phyloP scores from a whole-genome alignment of 2,888 invertebrate genomes.

The Vesta saturnalis region DNA sequence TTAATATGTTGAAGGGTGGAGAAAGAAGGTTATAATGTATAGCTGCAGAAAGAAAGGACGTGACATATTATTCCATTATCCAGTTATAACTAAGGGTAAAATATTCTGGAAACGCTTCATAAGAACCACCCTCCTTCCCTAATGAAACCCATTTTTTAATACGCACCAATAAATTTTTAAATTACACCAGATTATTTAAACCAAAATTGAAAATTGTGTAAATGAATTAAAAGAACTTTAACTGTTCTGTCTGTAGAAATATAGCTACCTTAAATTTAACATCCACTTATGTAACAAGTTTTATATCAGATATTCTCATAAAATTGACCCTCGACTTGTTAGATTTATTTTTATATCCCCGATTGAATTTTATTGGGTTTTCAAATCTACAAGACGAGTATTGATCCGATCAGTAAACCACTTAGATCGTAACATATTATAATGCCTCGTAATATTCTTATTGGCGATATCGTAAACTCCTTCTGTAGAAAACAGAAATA shows the following conservation, averaged over 20 bases:
- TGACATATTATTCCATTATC: background rate
- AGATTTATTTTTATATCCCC: constrained; percentile 48
- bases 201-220: background rate
- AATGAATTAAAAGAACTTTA: background rate
- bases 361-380: constrained; percentile 46
- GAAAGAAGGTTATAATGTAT: too few relatives aligned
- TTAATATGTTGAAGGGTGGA: too few relatives aligned
- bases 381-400: constrained; percentile 38
- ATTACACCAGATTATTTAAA: background rate
- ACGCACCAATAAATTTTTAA: background rate
- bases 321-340: constrained; percentile 45
- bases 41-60: background rate
- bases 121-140: background rate
- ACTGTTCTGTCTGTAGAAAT: constrained; percentile 7
- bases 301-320: constrained; percentile 39
- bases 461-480: constrained; percentile 34
- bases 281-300: constrained; percentile 36
- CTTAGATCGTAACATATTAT: constrained; percentile 36
- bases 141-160: constrained; percentile 6
- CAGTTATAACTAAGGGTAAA: constrained; percentile 1
- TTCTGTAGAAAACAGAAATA: constrained; percentile 32
- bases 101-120: background rate
- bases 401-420: constrained; percentile 30
- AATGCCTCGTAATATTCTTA: constrained; percentile 38
- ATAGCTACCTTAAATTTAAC: constrained; percentile 24